Evolutionary conservation across 2,113 vertebrate genomes (phyloP).

Genomic region (Pycnonotus jocosus): DNA sequence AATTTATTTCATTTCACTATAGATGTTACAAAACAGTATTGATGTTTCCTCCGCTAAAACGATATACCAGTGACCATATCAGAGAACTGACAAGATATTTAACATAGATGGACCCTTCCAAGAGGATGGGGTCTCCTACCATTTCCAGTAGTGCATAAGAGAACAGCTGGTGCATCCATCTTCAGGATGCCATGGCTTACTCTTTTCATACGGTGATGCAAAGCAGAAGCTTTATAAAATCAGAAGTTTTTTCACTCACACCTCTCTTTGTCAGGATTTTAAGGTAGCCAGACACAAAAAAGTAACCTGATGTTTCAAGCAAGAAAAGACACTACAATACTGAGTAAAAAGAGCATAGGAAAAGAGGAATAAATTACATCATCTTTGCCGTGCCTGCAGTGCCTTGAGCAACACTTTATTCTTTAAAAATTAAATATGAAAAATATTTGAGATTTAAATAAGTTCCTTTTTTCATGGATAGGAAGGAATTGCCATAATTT

Average conservation of each 20-base stretch:
- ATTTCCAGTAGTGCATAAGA: neutral
- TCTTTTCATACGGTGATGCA: neutral
- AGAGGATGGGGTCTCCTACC: neutral
- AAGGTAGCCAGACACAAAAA: neutral
- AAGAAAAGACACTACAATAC: neutral
- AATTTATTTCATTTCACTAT: neutral
- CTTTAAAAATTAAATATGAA: neutral
- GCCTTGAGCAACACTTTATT: neutral
- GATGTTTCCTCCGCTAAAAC: neutral
- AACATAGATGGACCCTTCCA: neutral
- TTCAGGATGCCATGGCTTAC: neutral
- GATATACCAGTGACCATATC: neutral
- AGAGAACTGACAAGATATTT: neutral
- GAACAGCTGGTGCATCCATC: neutral
- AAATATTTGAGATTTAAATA: neutral
- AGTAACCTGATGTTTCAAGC: neutral
- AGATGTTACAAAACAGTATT: neutral
- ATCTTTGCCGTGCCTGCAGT: neutral
- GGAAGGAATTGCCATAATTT: neutral
- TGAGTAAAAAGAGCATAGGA: neutral
- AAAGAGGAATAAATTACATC: neutral
- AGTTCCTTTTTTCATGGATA: neutral
- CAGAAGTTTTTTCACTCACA: neutral
- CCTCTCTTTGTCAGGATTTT: neutral
- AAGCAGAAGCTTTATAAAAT: neutral